Conservation (phyloP, 2,888 invertebrate species). For the Trachelus iudaicus region DNA sequence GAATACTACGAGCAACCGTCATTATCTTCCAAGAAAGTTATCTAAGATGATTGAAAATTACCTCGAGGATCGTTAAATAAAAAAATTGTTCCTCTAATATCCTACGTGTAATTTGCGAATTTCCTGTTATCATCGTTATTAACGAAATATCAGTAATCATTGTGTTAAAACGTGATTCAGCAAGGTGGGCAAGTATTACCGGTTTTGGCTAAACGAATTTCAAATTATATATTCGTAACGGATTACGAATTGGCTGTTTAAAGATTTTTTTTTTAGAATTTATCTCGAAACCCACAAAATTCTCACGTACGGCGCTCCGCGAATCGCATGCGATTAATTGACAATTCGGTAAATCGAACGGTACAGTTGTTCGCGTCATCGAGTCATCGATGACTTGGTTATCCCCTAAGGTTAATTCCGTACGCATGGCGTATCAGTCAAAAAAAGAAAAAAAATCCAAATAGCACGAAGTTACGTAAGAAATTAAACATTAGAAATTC, state of each 20-base stretch:
- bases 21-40: not conserved
- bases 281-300: not conserved
- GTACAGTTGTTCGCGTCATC: constrained; percentile 14
- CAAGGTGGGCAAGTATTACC: not conserved
- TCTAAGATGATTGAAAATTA: not conserved
- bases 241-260: not conserved
- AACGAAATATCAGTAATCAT: not conserved
- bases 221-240: not conserved
- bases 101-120: not conserved
- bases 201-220: not conserved
- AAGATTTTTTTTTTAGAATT: not conserved
- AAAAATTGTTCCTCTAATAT: not conserved
- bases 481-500: not conserved
- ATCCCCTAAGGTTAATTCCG: not conserved
- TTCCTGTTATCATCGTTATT: not conserved
- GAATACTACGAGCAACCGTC: not conserved
- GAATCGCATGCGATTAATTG: not conserved
- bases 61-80: not conserved
- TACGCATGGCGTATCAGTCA: not conserved
- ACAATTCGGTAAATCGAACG: constrained; percentile 26
- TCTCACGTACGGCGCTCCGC: not conserved
- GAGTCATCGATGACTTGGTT: not conserved
- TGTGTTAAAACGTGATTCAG: not conserved
- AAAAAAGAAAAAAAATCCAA: not conserved
- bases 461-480: not conserved